Conservation (phyloP, 1,140 invertebrate genomes). For the Procambarus virginalis region DNA sequence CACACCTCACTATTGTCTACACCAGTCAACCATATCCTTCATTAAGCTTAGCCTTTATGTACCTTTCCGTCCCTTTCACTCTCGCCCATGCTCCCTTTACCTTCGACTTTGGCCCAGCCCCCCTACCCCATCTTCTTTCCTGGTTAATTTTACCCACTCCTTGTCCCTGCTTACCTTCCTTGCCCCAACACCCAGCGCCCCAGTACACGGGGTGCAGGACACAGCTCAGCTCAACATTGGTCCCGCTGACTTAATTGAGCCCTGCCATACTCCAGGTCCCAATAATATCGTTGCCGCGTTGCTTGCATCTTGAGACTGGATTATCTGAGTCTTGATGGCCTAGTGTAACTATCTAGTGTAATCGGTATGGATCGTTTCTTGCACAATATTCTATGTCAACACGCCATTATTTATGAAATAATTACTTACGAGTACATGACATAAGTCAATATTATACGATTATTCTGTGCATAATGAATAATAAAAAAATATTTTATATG, state of each 20-base stretch:
- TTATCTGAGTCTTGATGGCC: constrained; percentile 49
- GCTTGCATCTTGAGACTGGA: background rate
- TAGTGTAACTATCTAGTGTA: constrained; percentile 66
- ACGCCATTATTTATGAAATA: constrained; percentile 62
- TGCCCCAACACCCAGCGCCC: background rate
- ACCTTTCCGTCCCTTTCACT: background rate
- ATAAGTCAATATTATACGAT: constrained; percentile 50
- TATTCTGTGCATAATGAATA: constrained; percentile 69
- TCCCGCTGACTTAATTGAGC: background rate
- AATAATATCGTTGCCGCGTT: background rate
- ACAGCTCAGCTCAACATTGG: constrained; percentile 10
- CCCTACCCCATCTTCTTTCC: constrained; percentile 1
- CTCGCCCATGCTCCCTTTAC: background rate
- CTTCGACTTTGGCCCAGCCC: background rate
- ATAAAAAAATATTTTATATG: constrained; percentile 53
- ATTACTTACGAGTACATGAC: constrained; percentile 56
- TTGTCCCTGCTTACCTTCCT: background rate
- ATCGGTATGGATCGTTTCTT: constrained; percentile 64
- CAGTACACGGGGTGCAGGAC: background rate
- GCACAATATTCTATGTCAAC: constrained; percentile 69
- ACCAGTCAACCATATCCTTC: too few relatives aligned
- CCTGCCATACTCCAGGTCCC: background rate
- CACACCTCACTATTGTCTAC: too few relatives aligned
- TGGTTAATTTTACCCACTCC: background rate
- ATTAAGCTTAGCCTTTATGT: background rate